These are phyloP conservation scores for Gnatocerus cornutus DNA, from an alignment of 2,888 invertebrate species.

Conservation along the genomic window DNA sequence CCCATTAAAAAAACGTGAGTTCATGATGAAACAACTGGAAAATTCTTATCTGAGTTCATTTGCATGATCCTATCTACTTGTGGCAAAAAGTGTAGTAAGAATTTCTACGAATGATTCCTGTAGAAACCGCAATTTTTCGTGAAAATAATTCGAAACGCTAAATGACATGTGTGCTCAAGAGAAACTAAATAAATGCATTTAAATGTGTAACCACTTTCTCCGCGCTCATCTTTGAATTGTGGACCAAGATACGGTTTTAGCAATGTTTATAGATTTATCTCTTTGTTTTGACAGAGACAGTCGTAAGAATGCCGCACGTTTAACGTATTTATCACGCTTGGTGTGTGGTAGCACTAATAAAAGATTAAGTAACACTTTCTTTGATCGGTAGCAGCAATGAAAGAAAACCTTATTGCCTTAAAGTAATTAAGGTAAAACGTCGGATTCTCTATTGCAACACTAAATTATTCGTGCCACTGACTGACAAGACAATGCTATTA, in stretches of 20 bases:
- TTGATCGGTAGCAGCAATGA: background rate
- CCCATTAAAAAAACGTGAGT: background rate
- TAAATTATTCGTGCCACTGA: constrained; percentile 38
- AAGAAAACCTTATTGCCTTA: constrained; percentile 2
- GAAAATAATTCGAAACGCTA: constrained; percentile 29
- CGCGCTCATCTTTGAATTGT: constrained; percentile 34
- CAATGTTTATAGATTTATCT: constrained; percentile 17
- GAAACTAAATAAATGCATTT: constrained; percentile 49
- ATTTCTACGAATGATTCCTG: too few species aligned
- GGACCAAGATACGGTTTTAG: constrained; percentile 18
- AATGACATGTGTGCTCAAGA: constrained; percentile 41
- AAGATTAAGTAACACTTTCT: constrained; percentile 8
- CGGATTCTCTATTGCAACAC: constrained; percentile 12
- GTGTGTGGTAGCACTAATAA: background rate
- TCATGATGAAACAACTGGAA: constrained; percentile 9
- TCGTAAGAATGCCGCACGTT: too few species aligned
- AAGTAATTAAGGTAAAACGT: constrained; percentile 8
- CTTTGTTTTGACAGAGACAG: constrained; percentile 7
- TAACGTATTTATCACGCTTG: constrained; percentile 4
- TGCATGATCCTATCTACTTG: background rate
- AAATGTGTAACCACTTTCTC: constrained; percentile 47
- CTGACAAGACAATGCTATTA: constrained; percentile 34
- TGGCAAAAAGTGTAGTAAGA: too few species aligned
- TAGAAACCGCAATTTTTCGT: too few species aligned
- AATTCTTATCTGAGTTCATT: background rate